phyloP scores from a whole-genome alignment of 1,140 invertebrate species.

The Drosophila tani region DNA sequence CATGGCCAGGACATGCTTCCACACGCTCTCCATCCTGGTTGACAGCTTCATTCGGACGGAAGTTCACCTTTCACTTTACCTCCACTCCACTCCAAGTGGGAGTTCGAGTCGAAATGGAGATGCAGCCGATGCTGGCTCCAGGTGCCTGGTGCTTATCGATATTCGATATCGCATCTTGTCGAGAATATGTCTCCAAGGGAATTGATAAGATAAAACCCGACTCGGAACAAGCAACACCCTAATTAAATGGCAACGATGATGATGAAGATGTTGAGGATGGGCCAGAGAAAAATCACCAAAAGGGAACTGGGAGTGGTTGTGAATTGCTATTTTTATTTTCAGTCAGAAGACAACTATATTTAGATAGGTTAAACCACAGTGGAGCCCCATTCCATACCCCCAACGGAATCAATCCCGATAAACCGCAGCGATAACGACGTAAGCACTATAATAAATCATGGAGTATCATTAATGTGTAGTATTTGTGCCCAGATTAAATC shows the following conservation, averaged over 20 bases:
- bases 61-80: conserved; percentile 20
- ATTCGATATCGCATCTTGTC: conserved; percentile 61
- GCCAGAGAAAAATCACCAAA: background rate
- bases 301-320: background rate
- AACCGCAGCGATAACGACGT: background rate
- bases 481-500: conserved; percentile 28
- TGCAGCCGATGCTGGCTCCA: conserved; percentile 28
- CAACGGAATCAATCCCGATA: background rate
- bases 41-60: conserved; percentile 39
- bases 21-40: conserved; percentile 35
- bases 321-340: conserved; percentile 17
- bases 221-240: conserved; percentile 43
- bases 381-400: background rate
- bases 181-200: conserved; percentile 39
- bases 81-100: conserved; percentile 49
- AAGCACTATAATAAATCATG: conserved; percentile 29
- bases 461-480: conserved; percentile 8
- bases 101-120: conserved; percentile 35
- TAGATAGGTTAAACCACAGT: background rate
- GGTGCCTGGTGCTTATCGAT: conserved; percentile 21
- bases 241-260: conserved; percentile 50
- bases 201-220: conserved; percentile 52
- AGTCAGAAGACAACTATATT: background rate
- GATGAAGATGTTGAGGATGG: conserved; percentile 26
- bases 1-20: conserved; percentile 55